phyloP scores from a whole-genome alignment of 37 sponge, comb jelly and placozoan genomes.

The Cladorhizidae sp. region DNA sequence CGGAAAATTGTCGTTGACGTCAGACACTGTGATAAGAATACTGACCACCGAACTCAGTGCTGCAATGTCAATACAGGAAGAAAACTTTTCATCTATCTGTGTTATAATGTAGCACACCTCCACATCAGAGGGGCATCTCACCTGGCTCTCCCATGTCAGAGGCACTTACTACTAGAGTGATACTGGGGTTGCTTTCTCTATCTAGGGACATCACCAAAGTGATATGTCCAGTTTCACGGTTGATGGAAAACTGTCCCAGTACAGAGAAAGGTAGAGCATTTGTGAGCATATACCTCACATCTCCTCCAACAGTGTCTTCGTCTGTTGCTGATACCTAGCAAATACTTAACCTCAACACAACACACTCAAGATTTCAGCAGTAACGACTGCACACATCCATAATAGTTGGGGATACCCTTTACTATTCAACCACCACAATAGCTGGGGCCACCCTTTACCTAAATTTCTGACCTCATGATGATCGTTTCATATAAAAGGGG shows the following conservation, averaged over 20 bases:
- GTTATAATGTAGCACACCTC: not conserved
- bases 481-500: no score
- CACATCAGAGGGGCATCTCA: no score
- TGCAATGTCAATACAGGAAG: no score
- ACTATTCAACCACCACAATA: no score
- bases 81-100: not conserved
- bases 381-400: not conserved
- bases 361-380: not conserved
- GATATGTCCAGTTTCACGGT: constrained; percentile 22
- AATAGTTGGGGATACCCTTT: no score
- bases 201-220: constrained; percentile 20
- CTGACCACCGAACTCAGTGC: constrained; percentile 22
- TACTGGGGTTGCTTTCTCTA: constrained; percentile 8
- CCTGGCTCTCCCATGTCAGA: constrained; percentile 21
- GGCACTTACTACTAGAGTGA: constrained; percentile 34
- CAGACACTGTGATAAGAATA: constrained; percentile 41
- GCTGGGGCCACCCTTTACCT: no score
- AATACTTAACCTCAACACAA: not conserved
- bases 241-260: not conserved
- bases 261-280: constrained; percentile 7
- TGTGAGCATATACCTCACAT: constrained; percentile 30
- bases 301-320: constrained; percentile 28
- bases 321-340: constrained; percentile 27
- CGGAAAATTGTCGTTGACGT: constrained; percentile 67
- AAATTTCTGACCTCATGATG: no score